Conservation (phyloP, 2,888 invertebrate genomes). For the Lymantria dispar region DNA sequence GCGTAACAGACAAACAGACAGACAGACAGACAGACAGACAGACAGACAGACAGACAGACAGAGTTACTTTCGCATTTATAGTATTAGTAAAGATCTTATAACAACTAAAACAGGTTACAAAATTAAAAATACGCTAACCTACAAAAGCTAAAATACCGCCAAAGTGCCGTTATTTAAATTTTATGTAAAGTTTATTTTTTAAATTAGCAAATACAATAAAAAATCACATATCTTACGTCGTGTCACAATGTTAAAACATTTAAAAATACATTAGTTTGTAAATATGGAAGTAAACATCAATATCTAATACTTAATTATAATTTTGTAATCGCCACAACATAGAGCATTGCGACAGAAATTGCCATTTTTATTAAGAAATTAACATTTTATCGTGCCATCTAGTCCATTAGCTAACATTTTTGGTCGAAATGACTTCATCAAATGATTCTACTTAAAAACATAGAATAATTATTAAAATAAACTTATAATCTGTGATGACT, state of each 20-base stretch:
- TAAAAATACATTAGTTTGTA: constrained; percentile 1
- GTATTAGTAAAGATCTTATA: too few species aligned
- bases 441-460: neutral
- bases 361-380: constrained; percentile 16
- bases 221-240: neutral
- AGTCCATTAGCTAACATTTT: neutral
- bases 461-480: neutral
- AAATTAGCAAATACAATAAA: constrained; percentile 1
- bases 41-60: too few species aligned
- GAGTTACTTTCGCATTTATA: too few species aligned
- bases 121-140: neutral
- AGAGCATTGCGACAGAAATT: constrained; percentile 1
- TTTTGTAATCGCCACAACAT: constrained; percentile 1
- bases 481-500: neutral
- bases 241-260: constrained; percentile 3
- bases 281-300: neutral
- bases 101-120: too few species aligned
- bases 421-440: neutral
- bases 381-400: constrained; percentile 7
- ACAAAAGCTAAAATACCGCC: neutral
- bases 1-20: too few species aligned
- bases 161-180: neutral
- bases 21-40: too few species aligned
- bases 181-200: neutral
- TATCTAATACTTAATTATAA: neutral